These are phyloP conservation scores for Periphyllus acericola DNA, from an alignment of 2,888 invertebrate genomes.

Conservation along the genomic window DNA sequence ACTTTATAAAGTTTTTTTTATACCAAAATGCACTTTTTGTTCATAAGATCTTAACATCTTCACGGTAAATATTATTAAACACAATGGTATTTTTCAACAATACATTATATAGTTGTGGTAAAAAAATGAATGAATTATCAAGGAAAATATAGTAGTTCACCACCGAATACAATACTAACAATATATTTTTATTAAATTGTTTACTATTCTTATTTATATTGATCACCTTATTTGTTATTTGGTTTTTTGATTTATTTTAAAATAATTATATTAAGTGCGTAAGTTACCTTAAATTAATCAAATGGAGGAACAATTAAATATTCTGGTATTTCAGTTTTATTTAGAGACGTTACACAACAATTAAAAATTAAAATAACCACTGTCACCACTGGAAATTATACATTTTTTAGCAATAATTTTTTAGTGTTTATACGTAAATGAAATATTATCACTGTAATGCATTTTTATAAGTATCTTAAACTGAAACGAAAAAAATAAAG, in stretches of 20 bases:
- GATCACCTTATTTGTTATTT: background rate
- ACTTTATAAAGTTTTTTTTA: constrained; percentile 16
- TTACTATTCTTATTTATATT: background rate
- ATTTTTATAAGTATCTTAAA: too few relatives aligned
- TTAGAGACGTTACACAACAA: too few relatives aligned
- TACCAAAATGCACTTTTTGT: constrained; percentile 25
- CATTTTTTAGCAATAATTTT: too few relatives aligned
- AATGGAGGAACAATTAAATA: too few relatives aligned
- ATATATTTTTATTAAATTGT: background rate
- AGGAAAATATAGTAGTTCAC: background rate
- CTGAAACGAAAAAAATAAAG: too few relatives aligned
- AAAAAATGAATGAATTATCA: background rate
- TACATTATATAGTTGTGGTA: background rate
- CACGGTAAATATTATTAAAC: constrained; percentile 3
- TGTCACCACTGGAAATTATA: too few relatives aligned
- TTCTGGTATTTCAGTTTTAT: too few relatives aligned
- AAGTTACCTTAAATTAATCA: background rate
- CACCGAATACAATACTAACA: background rate
- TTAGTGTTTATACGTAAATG: too few relatives aligned
- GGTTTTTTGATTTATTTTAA: background rate
- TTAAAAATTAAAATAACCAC: too few relatives aligned
- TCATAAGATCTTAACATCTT: background rate
- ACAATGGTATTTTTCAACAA: constrained; percentile 28
- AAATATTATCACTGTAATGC: too few relatives aligned
- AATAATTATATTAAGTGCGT: background rate